Evolutionary conservation across 2,888 invertebrate genomes (phyloP), one percentile per base, ranked within the genome.

Genomic region (Blastobasis adustella): DNA sequence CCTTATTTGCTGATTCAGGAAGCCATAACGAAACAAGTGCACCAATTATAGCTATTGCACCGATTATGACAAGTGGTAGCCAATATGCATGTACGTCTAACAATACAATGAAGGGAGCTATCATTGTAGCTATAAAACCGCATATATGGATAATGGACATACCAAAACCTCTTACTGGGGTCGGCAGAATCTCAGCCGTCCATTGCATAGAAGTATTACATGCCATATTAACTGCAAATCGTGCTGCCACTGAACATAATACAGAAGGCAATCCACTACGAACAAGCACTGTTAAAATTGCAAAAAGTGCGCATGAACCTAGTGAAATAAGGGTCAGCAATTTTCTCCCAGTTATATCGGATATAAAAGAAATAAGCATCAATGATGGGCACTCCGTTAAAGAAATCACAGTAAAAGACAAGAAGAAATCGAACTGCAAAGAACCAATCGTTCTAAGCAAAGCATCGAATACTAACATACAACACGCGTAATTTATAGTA

Each of bases 31-130:
- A 65, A 4, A 77, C 47, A 0, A 70, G 8, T 6, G 65, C 71
- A 10, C 71, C 73, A 6, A 70, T 6, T 0, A 62, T 57, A 4
- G 76, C 71, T 41, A 76, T 49, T 6, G 47, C 45, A 0, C 73
- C 79, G 36, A 77, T 58, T 7, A 83, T 58, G 1, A 74, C 60
- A 40, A 79, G 62, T 5, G 86, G 84, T 9, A 86, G 58, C 79
- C 82, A 81, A 45, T 60, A 43, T 0, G 65, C 52, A 36, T 70
- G 68, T 1, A 67, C 72, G 10, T 76, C 67, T 10, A 81, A 60
- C 49, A 82, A 82, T 0, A 76, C 80, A n/a, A 87, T 69, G 56
- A 80, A 82, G 5, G 82, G 82, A 0, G 82, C 76, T 57, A 82
- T 62, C 4, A 79, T 70, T 6, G 70, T 76, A 2, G 72, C 76